Conservation (phyloP, 2,113 vertebrate genomes). For the Lepus americanus region DNA sequence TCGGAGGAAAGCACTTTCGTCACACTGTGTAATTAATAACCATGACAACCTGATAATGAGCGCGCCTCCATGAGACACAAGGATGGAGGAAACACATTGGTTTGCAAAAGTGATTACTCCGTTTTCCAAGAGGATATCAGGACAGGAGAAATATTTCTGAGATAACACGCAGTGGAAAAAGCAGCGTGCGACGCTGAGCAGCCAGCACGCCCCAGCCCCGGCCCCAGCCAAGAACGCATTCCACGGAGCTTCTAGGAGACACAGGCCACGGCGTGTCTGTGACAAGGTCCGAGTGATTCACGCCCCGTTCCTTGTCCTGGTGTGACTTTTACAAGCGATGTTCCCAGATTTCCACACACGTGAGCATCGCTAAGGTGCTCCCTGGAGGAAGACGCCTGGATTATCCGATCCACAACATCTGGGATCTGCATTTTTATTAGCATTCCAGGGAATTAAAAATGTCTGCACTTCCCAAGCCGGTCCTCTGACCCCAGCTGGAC, state of each 20-base stretch:
- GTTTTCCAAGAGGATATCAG: not conserved
- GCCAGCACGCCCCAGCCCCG: not conserved
- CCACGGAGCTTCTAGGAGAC: not conserved
- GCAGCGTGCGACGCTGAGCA: not conserved
- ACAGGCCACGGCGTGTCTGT: accelerated
- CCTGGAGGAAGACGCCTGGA: not conserved
- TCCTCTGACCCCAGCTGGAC: not conserved
- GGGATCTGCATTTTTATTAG: not conserved
- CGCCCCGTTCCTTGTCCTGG: not conserved
- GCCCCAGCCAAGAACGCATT: not conserved
- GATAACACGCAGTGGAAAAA: not conserved
- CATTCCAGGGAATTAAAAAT: not conserved
- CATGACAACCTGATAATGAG: not conserved
- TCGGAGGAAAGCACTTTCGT: not conserved
- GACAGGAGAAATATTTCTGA: not conserved
- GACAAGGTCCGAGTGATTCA: not conserved
- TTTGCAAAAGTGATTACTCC: not conserved
- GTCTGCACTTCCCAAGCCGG: not conserved
- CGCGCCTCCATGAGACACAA: not conserved
- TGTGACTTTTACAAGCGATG: not conserved
- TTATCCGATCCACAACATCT: not conserved
- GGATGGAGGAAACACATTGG: not conserved
- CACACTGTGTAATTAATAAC: not conserved
- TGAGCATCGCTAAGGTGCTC: not conserved
- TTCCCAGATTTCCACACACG: not conserved